Base-by-base conservation (phyloP, 2,888 invertebrate genomes). In the Dryococelus australis region DNA sequence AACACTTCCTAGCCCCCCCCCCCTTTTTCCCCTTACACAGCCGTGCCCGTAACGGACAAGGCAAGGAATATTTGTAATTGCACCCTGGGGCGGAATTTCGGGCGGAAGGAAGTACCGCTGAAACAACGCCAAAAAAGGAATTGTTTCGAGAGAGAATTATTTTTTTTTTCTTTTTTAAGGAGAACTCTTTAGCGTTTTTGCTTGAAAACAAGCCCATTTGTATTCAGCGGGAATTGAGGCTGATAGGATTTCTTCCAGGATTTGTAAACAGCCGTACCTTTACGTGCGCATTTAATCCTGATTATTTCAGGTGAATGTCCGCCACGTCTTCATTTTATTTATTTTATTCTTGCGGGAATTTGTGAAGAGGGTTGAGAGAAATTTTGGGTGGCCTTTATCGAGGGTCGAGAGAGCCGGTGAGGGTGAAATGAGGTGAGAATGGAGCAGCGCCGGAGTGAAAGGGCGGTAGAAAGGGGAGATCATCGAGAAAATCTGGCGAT, bases 1-100 rank as follows among this genome's bases (percentile, higher is more conserved):
- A 88, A 88, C 88, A 88, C 87, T 86, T 87, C 80, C 65, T 86
- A n/a, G 86, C 86, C 53, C 80, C 86, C 88, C 5, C 13, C 47
- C 47, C 47, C 9, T n/a, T n/a, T n/a, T n/a, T n/a, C n/a, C n/a
- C n/a, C n/a, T 53, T 80, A 43, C 65, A 65, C 47, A 24, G 43
- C 80, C 43, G 53, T 47, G 78, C 79, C 16, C 65, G 65, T 65
- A 65, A 65, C 65, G 24, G 20, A 65, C 65, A 24, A 65, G 65
- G 20, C 65, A 20, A 16, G 65, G 87, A 85, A 83, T 87, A 85
- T 85, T 80, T 85, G 86, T 85, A 85, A 88, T 88, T 87, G 86
- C 85, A 80, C 80, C 47, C 86, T 26, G 26, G 51, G 51, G 85
- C 43, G 27, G 47, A 26, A 47, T 20, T 16, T 16, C 65, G 65